Percentiles rank a stretch among this genome's conserved stretches.
These are phyloP conservation scores for Laticauda colubrina DNA, from an alignment of 2,113 vertebrate genomes.

Conservation along the genomic window DNA sequence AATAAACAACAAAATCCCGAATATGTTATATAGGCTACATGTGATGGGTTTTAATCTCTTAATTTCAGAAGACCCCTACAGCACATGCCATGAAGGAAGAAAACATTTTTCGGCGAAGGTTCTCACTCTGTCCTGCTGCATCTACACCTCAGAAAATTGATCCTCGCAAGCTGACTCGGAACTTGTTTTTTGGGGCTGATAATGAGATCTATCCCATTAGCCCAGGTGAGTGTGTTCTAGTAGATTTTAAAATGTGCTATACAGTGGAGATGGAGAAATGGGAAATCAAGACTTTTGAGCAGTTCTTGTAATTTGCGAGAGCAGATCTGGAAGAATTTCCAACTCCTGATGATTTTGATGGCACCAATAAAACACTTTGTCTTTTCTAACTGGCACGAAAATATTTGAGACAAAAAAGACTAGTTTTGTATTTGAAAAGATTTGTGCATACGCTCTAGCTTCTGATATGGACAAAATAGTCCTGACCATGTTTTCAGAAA, in stretches of 20 bases:
- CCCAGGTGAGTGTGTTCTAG: constrained; percentile 73
- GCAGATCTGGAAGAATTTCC: neutral
- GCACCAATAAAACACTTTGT: too few species aligned
- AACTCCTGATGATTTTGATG: neutral
- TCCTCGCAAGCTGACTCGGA: constrained; percentile 78
- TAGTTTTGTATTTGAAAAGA: neutral
- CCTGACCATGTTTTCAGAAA: neutral
- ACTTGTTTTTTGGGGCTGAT: constrained; percentile 85
- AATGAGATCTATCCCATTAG: constrained; percentile 80
- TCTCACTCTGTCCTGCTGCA: constrained; percentile 84
- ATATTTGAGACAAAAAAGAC: neutral
- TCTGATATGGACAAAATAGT: too few species aligned
- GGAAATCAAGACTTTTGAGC: neutral
- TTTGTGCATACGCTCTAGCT: neutral
- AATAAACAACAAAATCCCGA: neutral
- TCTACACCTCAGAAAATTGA: constrained; percentile 87
- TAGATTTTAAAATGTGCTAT: neutral
- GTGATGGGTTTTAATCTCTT: neutral
- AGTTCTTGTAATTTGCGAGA: neutral
- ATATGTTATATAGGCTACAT: constrained; percentile 41
- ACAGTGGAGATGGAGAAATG: neutral
- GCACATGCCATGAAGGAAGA: constrained; percentile 93
- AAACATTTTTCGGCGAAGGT: constrained; percentile 86
- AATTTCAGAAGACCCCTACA: constrained; percentile 78
- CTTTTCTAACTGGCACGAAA: neutral